Evolutionary conservation across 2,113 vertebrate species (phyloP).

Genomic region (Syrmaticus mikado): DNA sequence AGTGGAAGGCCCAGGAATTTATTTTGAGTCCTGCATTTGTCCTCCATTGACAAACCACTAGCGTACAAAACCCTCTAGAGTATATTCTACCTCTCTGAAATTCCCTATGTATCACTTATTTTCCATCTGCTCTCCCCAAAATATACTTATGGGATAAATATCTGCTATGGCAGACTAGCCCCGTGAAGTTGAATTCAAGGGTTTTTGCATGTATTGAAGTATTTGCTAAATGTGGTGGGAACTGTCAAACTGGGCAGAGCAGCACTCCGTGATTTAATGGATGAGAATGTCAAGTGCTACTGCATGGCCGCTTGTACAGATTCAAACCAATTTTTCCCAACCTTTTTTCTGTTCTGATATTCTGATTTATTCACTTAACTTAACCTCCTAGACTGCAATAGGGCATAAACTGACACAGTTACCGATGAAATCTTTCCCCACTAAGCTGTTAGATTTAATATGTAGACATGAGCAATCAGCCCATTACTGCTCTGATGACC

Average conservation of each 20-base stretch:
- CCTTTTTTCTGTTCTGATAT: background rate
- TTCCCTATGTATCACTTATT: background rate
- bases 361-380: background rate
- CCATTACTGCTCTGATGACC: background rate
- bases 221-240: background rate
- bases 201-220: background rate
- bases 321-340: background rate
- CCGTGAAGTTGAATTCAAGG: background rate
- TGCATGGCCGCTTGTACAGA: background rate
- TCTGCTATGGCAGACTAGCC: background rate
- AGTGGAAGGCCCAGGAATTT: background rate
- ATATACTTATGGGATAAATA: background rate
- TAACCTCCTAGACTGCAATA: background rate
- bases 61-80: background rate
- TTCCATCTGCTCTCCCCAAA: background rate
- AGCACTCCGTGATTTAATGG: background rate
- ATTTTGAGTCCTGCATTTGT: background rate
- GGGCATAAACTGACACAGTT: background rate
- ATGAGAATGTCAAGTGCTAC: background rate
- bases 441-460: background rate
- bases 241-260: background rate
- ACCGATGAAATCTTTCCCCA: background rate
- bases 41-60: background rate
- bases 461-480: background rate
- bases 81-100: background rate